Evolutionary conservation across 2,888 invertebrate genomes (phyloP), one percentile per base, ranked within the genome.

Genomic region (Coelopa pilipes): DNA sequence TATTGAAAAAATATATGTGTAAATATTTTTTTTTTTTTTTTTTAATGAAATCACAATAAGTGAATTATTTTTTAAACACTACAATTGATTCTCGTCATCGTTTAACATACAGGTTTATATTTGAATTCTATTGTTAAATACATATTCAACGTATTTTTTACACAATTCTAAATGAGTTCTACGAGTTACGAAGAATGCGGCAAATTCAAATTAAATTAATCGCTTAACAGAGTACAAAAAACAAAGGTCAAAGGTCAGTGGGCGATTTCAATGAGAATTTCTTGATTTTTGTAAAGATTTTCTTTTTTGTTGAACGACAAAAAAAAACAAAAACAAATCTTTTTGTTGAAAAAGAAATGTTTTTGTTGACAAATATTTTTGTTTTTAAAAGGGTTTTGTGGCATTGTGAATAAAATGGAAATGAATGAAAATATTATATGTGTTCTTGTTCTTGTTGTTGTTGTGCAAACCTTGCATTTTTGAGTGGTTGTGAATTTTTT

Each of bases 401-500:
- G n/a, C n/a, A n/a, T n/a, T n/a, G n/a, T n/a, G n/a, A n/a, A n/a
- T n/a, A n/a, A n/a, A n/a, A n/a, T n/a, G n/a, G n/a, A n/a, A n/a
- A n/a, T n/a, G n/a, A n/a, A n/a, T n/a, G n/a, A 34, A 34, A 34
- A 34, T 34, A 34, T 34, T 34, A 34, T 34, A 34, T 34, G 7
- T 34, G 34, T 2, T 34, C 4, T 2, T 2, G 34, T 34, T 2
- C n/a, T 24, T 24, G 62, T 63, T 12, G 12, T 55, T 46, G 50
- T 21, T 21, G 47, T 45, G 65, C 71, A 63, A 71, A 71, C 71
- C 71, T 71, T 71, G 63, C 65, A 55, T 55, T 17, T 46, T 59
- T 34, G 34, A n/a, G n/a, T n/a, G n/a, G n/a, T n/a, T 34, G 2
- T 34, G 34, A 34, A 34, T 34, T 34, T 34, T 34, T 34, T 34